These are phyloP conservation scores for Dasyurus viverrinus DNA, from an alignment of 2,113 vertebrate species.

Conservation along the genomic window DNA sequence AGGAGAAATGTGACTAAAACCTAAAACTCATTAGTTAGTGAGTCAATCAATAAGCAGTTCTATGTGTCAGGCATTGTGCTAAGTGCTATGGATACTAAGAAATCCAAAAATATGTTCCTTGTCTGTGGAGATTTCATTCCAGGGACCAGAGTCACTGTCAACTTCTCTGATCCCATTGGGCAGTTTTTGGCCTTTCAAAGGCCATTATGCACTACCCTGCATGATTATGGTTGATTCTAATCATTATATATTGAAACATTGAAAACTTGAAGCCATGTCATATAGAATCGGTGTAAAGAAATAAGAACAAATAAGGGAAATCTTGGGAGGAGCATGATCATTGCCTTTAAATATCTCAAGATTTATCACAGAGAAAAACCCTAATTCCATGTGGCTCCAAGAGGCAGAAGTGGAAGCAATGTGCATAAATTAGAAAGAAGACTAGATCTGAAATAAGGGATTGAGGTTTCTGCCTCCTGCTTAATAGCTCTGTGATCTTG, in stretches of 20 bases:
- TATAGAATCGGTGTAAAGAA: neutral
- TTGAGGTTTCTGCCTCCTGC: neutral
- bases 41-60: neutral
- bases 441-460: neutral
- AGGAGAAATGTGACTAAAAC: neutral
- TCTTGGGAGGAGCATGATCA: neutral
- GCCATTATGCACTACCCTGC: neutral
- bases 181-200: neutral
- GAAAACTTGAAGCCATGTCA: neutral
- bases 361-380: neutral
- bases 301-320: neutral
- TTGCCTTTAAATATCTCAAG: neutral
- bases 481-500: neutral
- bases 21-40: neutral
- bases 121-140: neutral
- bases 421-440: neutral
- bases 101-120: neutral
- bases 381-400: neutral
- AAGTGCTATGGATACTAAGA: neutral
- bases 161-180: neutral
- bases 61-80: neutral
- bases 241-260: neutral
- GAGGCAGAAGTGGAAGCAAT: neutral
- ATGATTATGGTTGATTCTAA: neutral
- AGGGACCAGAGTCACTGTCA: neutral